Evolutionary conservation across 2,797 vertebrate species (phyloP).

Genomic region (Hyperoplus immaculatus): DNA sequence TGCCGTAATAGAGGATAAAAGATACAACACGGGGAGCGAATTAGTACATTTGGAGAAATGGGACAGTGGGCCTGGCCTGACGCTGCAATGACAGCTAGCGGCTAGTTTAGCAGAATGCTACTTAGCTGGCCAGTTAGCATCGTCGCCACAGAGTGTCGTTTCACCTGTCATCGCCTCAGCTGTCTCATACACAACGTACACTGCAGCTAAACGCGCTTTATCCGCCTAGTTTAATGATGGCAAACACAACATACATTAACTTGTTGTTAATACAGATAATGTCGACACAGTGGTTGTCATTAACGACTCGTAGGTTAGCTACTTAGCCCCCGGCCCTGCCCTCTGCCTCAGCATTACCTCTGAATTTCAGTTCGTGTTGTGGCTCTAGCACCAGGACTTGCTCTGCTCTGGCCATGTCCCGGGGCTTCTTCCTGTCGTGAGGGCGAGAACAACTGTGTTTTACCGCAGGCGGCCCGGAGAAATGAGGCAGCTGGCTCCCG

Average conservation of each 20-base stretch:
- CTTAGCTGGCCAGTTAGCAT: slow-evolving; percentile 52
- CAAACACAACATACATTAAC: rapidly evolving
- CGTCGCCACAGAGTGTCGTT: slow-evolving; percentile 51
- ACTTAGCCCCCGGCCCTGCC: slow-evolving; percentile 56
- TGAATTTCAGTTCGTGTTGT: slow-evolving; percentile 94
- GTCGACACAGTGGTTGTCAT: neutral
- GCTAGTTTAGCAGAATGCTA: slow-evolving; percentile 50
- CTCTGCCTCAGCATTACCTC: slow-evolving; percentile 85
- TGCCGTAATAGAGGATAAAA: neutral
- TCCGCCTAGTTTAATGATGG: neutral
- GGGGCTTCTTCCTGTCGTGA: slow-evolving; percentile 69
- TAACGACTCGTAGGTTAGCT: slow-evolving; percentile 19
- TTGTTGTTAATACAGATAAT: neutral
- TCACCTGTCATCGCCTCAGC: slow-evolving; percentile 53
- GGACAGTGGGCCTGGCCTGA: slow-evolving; percentile 64
- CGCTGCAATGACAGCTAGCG: slow-evolving; percentile 76
- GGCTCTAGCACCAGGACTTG: slow-evolving; percentile 93
- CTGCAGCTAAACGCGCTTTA: neutral
- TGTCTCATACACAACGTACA: neutral
- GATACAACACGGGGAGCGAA: neutral
- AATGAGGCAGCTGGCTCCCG: slow-evolving; percentile 47
- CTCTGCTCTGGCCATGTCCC: slow-evolving; percentile 93
- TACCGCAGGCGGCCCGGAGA: slow-evolving; percentile 39
- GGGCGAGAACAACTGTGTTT: slow-evolving; percentile 50
- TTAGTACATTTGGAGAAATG: slow-evolving; percentile 30